A percentile compares a stretch with the other conserved stretches of the same genome.
Evolutionary conservation across 2,113 vertebrate species (phyloP).

Genomic region (Pluvialis apricaria): DNA sequence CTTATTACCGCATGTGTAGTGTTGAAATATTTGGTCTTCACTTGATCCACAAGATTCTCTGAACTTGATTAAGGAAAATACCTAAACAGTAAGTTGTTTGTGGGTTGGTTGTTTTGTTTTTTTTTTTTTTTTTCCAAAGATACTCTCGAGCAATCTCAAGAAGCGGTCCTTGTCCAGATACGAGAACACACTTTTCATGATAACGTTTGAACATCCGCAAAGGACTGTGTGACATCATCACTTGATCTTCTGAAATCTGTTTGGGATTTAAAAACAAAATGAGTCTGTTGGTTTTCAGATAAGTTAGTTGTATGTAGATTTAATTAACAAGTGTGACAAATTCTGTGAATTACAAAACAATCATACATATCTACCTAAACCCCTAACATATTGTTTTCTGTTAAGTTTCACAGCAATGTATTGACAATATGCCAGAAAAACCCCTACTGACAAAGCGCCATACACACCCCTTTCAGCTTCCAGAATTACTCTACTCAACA

Average conservation of each 20-base stretch:
- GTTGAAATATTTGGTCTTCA: background rate
- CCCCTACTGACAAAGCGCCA: background rate
- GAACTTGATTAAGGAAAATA: background rate
- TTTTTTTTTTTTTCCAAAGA: conserved; percentile 62
- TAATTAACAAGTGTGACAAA: background rate
- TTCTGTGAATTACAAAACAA: background rate
- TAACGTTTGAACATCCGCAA: conserved; percentile 80
- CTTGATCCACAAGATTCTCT: background rate
- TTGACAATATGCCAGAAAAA: background rate
- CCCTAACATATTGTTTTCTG: background rate
- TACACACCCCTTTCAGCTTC: background rate
- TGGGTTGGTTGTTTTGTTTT: background rate
- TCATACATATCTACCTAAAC: background rate
- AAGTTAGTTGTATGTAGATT: background rate
- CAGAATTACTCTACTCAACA: background rate
- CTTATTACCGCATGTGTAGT: background rate
- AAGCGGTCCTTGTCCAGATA: conserved; percentile 88
- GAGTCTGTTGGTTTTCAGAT: background rate
- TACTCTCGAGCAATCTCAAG: conserved; percentile 86
- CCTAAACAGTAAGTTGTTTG: background rate
- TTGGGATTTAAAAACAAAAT: background rate
- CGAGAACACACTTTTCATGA: conserved; percentile 85
- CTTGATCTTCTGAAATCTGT: conserved; percentile 84
- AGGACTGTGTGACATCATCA: conserved; percentile 89
- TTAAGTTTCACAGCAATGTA: background rate